phyloP scores from a whole-genome alignment of 2,797 vertebrate genomes.

The Garrulus glandarius region DNA sequence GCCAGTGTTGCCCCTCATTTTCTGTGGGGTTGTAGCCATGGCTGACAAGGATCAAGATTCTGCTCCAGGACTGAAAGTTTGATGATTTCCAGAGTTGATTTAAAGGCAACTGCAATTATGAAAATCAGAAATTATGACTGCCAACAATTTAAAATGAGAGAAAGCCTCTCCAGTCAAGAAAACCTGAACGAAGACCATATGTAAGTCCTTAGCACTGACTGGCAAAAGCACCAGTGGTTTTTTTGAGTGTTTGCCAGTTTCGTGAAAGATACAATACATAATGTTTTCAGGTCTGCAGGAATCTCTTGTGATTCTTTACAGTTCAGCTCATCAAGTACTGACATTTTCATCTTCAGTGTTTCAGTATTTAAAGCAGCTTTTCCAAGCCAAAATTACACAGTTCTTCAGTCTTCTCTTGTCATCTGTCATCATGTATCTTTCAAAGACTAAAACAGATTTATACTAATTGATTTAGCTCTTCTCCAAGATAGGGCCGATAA shows the following conservation, averaged over 20 bases:
- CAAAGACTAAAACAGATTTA: not conserved
- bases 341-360: not conserved
- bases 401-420: not conserved
- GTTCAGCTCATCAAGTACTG: not conserved
- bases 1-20: not conserved
- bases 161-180: not conserved
- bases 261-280: not conserved
- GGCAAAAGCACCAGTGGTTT: not conserved
- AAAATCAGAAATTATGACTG: constrained; percentile 5
- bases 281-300: not conserved
- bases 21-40: not conserved
- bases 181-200: not conserved
- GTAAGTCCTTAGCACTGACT: not conserved
- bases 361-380: not conserved
- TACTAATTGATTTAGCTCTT: not conserved
- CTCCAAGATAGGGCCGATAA: not conserved
- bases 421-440: not conserved
- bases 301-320: not conserved
- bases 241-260: not conserved
- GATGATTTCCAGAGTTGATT: not conserved
- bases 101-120: not conserved
- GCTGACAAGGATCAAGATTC: not conserved
- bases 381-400: not conserved
- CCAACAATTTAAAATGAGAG: not conserved
- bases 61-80: not conserved